phyloP scores from a whole-genome alignment of 2,113 vertebrate genomes.

The Morone saxatilis region DNA sequence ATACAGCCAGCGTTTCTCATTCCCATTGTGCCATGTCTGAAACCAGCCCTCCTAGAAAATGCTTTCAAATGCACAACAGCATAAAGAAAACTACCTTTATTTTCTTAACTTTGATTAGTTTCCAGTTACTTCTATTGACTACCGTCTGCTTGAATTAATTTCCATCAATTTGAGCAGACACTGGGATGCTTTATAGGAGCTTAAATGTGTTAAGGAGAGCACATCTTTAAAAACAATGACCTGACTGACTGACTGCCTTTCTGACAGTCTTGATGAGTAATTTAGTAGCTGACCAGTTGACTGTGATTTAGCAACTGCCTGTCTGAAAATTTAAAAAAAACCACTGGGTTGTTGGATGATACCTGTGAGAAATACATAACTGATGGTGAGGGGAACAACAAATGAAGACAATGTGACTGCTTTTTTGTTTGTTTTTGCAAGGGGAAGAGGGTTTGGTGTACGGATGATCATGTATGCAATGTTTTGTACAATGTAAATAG shows the following conservation, averaged over 20 bases:
- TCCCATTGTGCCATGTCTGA: neutral
- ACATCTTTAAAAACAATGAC: neutral
- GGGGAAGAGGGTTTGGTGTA: conserved; percentile 46
- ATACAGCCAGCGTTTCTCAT: neutral
- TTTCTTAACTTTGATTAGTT: neutral
- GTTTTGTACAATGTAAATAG: conserved; percentile 85
- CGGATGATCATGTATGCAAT: conserved; percentile 67
- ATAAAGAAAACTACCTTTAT: conserved; percentile 3
- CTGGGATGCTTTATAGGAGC: conserved; percentile 13
- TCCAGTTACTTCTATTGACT: neutral
- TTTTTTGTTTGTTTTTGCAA: conserved; percentile 2
- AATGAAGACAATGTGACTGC: conserved; percentile 35
- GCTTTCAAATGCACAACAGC: neutral
- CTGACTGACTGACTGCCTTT: conserved; percentile 41
- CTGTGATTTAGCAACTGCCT: conserved; percentile 56
- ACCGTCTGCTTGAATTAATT: neutral
- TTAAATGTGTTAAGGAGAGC: neutral
- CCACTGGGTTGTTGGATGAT: neutral
- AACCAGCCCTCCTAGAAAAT: neutral
- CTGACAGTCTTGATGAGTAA: conserved; percentile 27
- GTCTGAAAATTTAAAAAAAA: conserved; percentile 2
- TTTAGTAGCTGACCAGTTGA: conserved; percentile 64
- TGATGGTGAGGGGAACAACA: neutral
- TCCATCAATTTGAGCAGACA: neutral
- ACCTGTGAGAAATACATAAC: neutral